Base-by-base conservation (phyloP, 2,797 vertebrate species). In the Mionectes olivaceus region DNA sequence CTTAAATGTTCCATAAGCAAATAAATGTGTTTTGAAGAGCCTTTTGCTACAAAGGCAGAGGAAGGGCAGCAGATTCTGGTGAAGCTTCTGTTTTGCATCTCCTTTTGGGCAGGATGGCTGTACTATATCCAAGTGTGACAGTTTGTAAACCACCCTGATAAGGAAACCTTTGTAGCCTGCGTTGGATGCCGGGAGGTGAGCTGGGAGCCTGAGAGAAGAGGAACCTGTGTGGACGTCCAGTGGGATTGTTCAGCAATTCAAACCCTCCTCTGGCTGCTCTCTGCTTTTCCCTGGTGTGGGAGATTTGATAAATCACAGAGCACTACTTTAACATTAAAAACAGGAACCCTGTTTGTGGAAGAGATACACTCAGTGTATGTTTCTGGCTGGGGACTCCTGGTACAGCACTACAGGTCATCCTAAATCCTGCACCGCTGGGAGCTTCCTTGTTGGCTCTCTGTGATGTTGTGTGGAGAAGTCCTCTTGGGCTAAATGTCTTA, bases 71-170 rank as follows among this genome's bases (percentile, higher is more conserved):
- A 76, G 80, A 56, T 70, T 70, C 53, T 83, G 92, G 35, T 30
- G 67, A 64, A n/a, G 77, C 61, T 87, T 93, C 94, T 91, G 84
- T 74, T 96, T 43, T 81, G 12, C n/a, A 9, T 93, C 80, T 84
- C 55, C 37, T 68, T 68, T 68, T 13, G 53, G 60, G 74, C 71
- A 77, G 95, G 68, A 60, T 69, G 81, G 64, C 96, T 97, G 95
- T 43, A 18, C 5, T 87, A 37, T 93, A 46, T 95, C 95, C 55
- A 47, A 13, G 18, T 68, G 11, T 93, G 94, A 94, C 93, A 89
- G 81, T n/a, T 96, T 44, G 17, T 79, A 85, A 94, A 70, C 67
- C 74, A 60, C 93, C 81, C 75, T 89, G 93, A 90, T 92, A 90
- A 94, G 91, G 85, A 91, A 91, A 67, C 33, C 79, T 94, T 91